These are phyloP conservation scores for Strigops habroptila DNA, from an alignment of 2,113 vertebrate genomes.

Conservation along the genomic window DNA sequence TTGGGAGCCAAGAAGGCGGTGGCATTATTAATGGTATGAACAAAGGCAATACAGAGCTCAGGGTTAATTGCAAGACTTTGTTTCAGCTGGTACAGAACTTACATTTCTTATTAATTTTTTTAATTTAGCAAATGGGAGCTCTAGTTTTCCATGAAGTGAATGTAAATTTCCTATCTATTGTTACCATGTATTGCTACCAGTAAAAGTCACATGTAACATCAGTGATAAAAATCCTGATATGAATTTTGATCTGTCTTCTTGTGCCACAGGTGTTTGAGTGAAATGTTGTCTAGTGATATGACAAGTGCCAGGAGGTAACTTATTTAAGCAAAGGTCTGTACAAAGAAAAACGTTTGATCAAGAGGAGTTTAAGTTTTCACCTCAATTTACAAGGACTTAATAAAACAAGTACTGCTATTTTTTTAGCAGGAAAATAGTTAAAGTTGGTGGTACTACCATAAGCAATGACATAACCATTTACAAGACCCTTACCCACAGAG, in stretches of 20 bases:
- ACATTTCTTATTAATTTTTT: neutral
- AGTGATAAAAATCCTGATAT: neutral
- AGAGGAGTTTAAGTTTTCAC: neutral
- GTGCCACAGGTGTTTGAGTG: neutral
- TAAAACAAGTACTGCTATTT: neutral
- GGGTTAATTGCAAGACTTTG: neutral
- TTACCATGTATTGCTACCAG: neutral
- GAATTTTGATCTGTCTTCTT: neutral
- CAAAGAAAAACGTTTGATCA: neutral
- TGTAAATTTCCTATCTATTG: neutral
- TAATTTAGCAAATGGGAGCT: neutral
- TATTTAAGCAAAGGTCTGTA: neutral
- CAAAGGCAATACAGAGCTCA: neutral
- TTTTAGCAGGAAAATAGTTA: neutral
- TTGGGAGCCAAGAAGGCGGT: rapidly evolving
- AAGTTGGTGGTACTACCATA: neutral
- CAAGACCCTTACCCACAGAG: neutral
- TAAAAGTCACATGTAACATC: neutral
- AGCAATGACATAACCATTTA: neutral
- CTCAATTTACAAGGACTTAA: neutral
- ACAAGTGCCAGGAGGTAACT: neutral
- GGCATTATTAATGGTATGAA: neutral
- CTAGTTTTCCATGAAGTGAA: neutral
- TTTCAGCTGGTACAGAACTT: neutral
- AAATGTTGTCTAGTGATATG: neutral